A percentile compares a stretch with the other conserved stretches of the same genome.
phyloP scores from a whole-genome alignment of 2,113 vertebrate genomes.

The Indri indri region DNA sequence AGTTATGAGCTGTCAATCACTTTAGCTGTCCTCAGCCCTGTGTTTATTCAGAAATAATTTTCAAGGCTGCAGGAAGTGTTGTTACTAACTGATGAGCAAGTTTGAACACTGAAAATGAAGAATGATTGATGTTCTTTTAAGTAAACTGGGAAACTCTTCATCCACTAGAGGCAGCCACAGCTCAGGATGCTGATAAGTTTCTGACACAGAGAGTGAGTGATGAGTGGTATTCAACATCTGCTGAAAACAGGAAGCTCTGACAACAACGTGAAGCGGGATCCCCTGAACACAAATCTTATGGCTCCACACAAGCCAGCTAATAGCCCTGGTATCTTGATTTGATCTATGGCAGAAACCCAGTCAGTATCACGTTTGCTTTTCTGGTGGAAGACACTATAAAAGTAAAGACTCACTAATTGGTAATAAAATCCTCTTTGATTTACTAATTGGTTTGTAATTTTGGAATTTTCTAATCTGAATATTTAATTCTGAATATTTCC shows the following conservation, averaged over 20 bases:
- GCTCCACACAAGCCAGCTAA: conserved; percentile 72
- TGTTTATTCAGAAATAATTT: conserved; percentile 82
- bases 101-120: conserved; percentile 76
- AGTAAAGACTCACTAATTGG: conserved; percentile 47
- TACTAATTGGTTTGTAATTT: not conserved
- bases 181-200: conserved; percentile 80
- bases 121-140: conserved; percentile 82
- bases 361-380: conserved; percentile 41
- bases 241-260: conserved; percentile 76
- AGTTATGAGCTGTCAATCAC: conserved; percentile 80
- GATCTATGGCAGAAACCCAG: conserved; percentile 57
- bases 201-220: conserved; percentile 79
- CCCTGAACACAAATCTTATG: conserved; percentile 71
- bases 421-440: not conserved
- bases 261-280: conserved; percentile 75
- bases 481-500: not conserved
- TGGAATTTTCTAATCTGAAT: not conserved
- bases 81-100: conserved; percentile 81
- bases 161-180: conserved; percentile 75
- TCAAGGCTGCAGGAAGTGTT: conserved; percentile 76
- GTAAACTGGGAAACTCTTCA: conserved; percentile 76
- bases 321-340: conserved; percentile 64
- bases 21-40: conserved; percentile 66
- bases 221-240: conserved; percentile 79
- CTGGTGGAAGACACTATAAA: conserved; percentile 29